Evolutionary conservation across 1,140 invertebrate genomes (phyloP).

Genomic region (Idris sp.): DNA sequence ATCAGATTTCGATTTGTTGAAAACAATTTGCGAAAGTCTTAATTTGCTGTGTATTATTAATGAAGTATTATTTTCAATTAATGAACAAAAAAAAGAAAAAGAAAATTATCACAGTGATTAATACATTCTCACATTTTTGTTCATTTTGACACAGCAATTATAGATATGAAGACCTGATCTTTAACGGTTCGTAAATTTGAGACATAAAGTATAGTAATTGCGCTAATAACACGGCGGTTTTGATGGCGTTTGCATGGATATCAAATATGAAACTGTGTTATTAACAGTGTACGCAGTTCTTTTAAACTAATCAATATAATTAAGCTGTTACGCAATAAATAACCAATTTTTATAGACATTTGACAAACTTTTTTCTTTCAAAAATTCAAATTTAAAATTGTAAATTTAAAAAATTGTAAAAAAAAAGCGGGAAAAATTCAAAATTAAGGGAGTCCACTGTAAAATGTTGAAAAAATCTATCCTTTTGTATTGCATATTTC

Average conservation of each 20-base stretch:
- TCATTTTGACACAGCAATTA: conserved; percentile 39
- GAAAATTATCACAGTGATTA: conserved; percentile 36
- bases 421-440: no score
- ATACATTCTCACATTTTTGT: conserved; percentile 34
- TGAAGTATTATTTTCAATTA: conserved; percentile 49
- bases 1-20: no score
- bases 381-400: no score
- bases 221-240: conserved; percentile 38
- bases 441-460: no score
- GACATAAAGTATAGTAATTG: conserved; percentile 48
- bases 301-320: conserved; percentile 36
- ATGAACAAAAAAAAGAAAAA: conserved; percentile 12
- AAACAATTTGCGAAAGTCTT: conserved; percentile 21
- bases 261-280: conserved; percentile 39
- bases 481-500: no score
- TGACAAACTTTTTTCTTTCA: no score
- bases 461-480: no score
- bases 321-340: conserved; percentile 34
- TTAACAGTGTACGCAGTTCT: conserved; percentile 25
- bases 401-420: no score
- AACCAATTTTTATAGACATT: no score
- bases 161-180: conserved; percentile 44
- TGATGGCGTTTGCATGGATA: conserved; percentile 28
- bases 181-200: conserved; percentile 50
- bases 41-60: conserved; percentile 12